A percentile compares a stretch with the other conserved stretches of the same genome.
Evolutionary conservation across 1,140 invertebrate genomes (phyloP).

Genomic region (Reticulitermes speratus): DNA sequence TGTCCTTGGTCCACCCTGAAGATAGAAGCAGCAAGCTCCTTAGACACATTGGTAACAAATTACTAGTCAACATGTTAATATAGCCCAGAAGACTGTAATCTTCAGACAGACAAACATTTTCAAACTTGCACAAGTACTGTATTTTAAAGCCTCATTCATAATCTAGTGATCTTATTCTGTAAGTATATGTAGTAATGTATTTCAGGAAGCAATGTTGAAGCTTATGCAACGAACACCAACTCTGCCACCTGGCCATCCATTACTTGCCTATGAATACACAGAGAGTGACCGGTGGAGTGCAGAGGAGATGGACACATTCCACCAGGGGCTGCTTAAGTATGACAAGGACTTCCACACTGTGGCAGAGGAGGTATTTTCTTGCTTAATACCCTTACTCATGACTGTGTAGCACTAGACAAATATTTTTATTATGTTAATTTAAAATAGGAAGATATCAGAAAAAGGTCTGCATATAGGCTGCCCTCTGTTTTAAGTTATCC

Average conservation of each 20-base stretch:
- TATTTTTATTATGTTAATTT: constrained; percentile 12
- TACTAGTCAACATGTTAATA: too few species aligned
- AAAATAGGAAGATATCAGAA: not conserved
- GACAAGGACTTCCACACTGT: constrained; percentile 94
- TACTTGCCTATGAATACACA: constrained; percentile 69
- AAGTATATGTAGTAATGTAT: not conserved
- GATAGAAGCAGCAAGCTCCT: too few species aligned
- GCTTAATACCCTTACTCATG: not conserved
- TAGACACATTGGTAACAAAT: too few species aligned
- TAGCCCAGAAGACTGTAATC: too few species aligned
- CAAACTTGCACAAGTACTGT: too few species aligned
- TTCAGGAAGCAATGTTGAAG: constrained; percentile 75
- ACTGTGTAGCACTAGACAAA: not conserved
- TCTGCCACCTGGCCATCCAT: constrained; percentile 71
- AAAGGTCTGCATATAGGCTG: not conserved
- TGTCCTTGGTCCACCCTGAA: too few species aligned
- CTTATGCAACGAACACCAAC: constrained; percentile 74
- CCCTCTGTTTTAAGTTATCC: not conserved
- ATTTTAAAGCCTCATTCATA: too few species aligned
- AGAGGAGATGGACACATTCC: constrained; percentile 84
- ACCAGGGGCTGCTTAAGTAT: constrained; percentile 81
- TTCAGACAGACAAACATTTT: too few species aligned
- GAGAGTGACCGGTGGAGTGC: constrained; percentile 80
- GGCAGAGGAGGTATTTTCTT: constrained; percentile 69
- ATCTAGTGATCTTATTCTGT: too few species aligned